A percentile compares a stretch with the other conserved stretches of the same genome.
phyloP scores from a whole-genome alignment of 2,797 vertebrate species.

The Margarornis squamiger region DNA sequence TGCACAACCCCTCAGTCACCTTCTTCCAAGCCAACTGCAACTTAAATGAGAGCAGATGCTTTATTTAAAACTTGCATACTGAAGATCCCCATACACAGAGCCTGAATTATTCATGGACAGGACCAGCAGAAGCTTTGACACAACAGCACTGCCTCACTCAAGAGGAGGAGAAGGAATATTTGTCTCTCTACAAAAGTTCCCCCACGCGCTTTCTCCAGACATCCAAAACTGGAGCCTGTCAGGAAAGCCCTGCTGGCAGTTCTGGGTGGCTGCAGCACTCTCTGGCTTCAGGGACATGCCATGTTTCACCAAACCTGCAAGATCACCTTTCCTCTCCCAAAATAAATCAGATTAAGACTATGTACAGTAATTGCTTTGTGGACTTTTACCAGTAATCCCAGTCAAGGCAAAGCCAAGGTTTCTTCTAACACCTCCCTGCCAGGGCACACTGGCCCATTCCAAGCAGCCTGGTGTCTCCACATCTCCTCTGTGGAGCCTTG shows the following conservation, averaged over 20 bases:
- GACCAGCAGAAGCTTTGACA: background rate
- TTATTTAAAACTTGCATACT: background rate
- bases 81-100: background rate
- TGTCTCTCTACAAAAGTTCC: background rate
- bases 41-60: background rate
- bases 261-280: background rate
- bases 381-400: background rate
- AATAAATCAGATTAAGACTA: background rate
- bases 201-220: background rate
- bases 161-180: background rate
- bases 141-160: background rate
- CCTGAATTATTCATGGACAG: background rate
- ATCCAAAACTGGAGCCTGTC: background rate
- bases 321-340: background rate
- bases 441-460: background rate
- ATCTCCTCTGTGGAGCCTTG: background rate
- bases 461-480: background rate
- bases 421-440: background rate
- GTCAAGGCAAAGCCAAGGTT: background rate
- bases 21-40: background rate
- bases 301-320: background rate
- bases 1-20: background rate
- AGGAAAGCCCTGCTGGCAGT: background rate
- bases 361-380: fast-evolving
- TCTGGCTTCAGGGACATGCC: background rate